These are phyloP conservation scores for Turnix velox DNA, from an alignment of 2,113 vertebrate genomes.

Conservation along the genomic window DNA sequence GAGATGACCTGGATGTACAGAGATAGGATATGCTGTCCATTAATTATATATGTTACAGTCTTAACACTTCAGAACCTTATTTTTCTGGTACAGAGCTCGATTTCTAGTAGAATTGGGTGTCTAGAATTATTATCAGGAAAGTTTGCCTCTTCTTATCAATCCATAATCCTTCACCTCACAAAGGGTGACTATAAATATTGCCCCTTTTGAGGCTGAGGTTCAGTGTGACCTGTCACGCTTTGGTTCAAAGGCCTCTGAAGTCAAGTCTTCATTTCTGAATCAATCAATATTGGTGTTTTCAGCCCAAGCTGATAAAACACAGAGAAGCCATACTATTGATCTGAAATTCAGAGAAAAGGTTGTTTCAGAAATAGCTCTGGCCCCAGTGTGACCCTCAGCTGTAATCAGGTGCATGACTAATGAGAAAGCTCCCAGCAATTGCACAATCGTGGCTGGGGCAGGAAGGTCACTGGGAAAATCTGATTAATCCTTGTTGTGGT, in stretches of 20 bases:
- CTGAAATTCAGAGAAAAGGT: neutral
- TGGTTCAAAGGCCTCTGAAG: neutral
- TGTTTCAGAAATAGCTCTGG: constrained; percentile 4
- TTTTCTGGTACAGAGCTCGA: neutral
- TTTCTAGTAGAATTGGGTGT: neutral
- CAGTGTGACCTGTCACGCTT: neutral
- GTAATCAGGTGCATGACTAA: neutral
- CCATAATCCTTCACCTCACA: neutral
- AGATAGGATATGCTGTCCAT: neutral
- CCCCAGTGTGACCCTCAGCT: neutral
- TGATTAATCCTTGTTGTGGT: neutral
- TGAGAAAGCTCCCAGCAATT: neutral
- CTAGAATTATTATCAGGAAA: neutral
- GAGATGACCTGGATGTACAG: neutral
- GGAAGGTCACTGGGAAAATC: neutral
- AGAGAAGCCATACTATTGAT: neutral
- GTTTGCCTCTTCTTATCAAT: neutral
- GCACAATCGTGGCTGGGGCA: neutral
- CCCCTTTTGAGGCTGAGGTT: neutral
- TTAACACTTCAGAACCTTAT: neutral
- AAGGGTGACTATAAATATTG: constrained; percentile 1
- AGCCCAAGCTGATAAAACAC: neutral
- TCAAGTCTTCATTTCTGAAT: neutral
- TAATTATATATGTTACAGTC: neutral
- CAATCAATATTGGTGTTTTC: constrained; percentile 5